Evolutionary conservation across 2,113 vertebrate genomes (phyloP), one percentile per base, ranked within the genome.

Genomic region (Platysteira castanea): DNA sequence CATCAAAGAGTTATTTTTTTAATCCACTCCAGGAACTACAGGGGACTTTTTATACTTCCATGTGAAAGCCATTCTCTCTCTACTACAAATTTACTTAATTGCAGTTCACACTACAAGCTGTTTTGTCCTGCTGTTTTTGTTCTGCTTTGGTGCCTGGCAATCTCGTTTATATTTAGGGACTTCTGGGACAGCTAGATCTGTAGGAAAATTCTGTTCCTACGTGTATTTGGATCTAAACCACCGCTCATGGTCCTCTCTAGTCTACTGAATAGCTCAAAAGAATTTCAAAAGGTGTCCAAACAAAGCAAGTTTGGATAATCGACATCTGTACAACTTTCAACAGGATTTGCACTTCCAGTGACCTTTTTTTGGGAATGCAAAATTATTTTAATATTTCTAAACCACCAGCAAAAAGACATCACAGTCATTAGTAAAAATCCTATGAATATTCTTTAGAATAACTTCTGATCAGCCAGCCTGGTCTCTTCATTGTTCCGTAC

Each of bases 61-160:
- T 47, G 18, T 64, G 61, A 96, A 95, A 82, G 31, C 18, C 35
- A 74, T 85, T 93, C 37, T 77, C 61, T 91, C 60, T 46, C 41
- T 70, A 28, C 54, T 52, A 65, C 33, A 67, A 92, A 94, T 80
- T 35, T 77, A 93, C 83, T 88, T 94, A 94, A 94, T 85, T 85
- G 75, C 79, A 73, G 26, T 80, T 94, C 71, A 63, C 23, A 28
- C 61, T 87, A 42, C 7, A 78, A 85, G 61, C 35, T 87, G 42
- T 42, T 71, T 87, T 74, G 80, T 53, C 84, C 82, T 91, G 70
- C 84, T 95, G 90, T 69, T 89, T 91, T 86, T 85, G 67, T 74
- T 87, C 95, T 93, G 87, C 65, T 93, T 28, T 77, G 46, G 39
- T 90, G 93, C 63, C 39, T 91, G 56, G 74, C 42, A 87, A 80